These are phyloP conservation scores for Auanema freiburgensis DNA, from an alignment of 2,888 invertebrate species.

Conservation along the genomic window DNA sequence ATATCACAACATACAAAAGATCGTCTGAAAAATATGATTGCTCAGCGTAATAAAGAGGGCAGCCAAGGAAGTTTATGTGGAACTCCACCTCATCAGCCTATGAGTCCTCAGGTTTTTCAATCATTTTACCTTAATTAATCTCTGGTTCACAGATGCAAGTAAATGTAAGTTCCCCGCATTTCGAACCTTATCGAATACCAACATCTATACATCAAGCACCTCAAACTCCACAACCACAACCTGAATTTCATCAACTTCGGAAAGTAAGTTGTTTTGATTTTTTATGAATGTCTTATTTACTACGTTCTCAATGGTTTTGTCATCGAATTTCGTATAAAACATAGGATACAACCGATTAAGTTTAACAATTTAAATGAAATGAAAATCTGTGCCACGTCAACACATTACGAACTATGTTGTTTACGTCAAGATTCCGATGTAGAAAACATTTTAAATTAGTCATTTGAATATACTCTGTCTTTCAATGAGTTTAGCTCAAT, in stretches of 20 bases:
- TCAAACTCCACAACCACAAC: conserved; percentile 23
- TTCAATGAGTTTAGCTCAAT: background rate
- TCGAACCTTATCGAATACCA: conserved; percentile 51
- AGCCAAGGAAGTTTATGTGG: conserved; percentile 32
- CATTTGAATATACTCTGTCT: background rate
- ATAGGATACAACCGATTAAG: background rate
- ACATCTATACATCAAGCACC: conserved; percentile 20
- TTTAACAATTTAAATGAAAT: background rate
- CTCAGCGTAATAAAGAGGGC: conserved; percentile 43
- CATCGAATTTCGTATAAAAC: background rate
- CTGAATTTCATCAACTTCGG: conserved; percentile 50
- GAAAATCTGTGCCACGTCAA: background rate
- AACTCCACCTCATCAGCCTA: conserved; percentile 16
- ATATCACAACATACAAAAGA: conserved; percentile 62
- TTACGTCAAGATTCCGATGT: background rate
- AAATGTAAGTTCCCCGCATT: conserved; percentile 47
- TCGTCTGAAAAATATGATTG: conserved; percentile 61
- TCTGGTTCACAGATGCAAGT: conserved; percentile 21
- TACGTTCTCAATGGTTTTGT: no score
- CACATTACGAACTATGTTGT: background rate
- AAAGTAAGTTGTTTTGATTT: conserved; percentile 27
- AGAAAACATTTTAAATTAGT: conserved; percentile 1
- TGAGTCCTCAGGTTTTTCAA: conserved; percentile 21
- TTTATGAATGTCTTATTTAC: no score
- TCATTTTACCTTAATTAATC: background rate